These are phyloP conservation scores for Creontiades dilutus DNA, from an alignment of 2,888 invertebrate genomes.

Conservation along the genomic window DNA sequence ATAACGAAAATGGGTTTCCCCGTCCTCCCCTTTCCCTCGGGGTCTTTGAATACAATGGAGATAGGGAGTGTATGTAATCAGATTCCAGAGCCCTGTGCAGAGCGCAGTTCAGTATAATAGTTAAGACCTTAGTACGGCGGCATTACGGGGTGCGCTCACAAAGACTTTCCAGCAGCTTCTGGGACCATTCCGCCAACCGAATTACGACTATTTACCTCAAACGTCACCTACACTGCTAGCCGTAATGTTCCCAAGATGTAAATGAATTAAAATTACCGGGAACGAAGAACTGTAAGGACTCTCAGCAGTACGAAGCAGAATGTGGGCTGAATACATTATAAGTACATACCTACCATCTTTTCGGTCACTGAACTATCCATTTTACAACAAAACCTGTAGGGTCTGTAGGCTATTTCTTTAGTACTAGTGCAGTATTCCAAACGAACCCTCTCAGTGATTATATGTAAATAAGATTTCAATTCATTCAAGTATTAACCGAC, in stretches of 20 bases:
- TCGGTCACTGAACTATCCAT: too few relatives aligned
- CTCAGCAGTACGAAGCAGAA: background rate
- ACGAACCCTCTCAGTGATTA: too few relatives aligned
- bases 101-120: background rate
- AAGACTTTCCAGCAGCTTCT: background rate
- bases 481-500: too few relatives aligned
- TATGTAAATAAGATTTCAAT: too few relatives aligned
- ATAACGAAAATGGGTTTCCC: background rate
- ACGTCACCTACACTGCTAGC: background rate
- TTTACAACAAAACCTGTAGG: too few relatives aligned
- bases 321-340: background rate
- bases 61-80: slow-evolving; percentile 1
- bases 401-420: too few relatives aligned
- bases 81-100: background rate
- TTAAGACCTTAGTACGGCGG: background rate
- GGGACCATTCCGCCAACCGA: slow-evolving; percentile 21
- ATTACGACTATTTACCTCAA: background rate
- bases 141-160: background rate
- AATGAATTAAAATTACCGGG: background rate
- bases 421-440: too few relatives aligned
- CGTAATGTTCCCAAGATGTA: background rate
- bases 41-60: background rate
- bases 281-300: background rate
- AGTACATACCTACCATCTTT: too few relatives aligned
- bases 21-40: background rate